These are phyloP conservation scores for Monoplex corrugatus DNA, from an alignment of 2,888 invertebrate genomes.

Conservation along the genomic window DNA sequence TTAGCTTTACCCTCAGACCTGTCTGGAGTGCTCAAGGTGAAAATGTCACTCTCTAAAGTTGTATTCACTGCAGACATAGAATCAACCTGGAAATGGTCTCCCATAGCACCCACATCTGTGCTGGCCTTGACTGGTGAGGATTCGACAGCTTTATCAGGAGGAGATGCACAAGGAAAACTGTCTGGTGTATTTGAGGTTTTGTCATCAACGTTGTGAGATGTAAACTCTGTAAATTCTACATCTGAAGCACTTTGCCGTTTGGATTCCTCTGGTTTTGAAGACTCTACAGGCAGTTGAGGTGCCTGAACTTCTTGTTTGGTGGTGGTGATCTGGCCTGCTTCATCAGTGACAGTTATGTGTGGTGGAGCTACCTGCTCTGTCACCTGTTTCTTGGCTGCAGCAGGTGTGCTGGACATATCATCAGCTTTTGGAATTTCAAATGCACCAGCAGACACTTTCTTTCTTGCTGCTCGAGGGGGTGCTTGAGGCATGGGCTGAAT, in stretches of 20 bases:
- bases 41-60: neutral
- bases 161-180: neutral
- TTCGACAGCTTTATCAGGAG: neutral
- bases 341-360: neutral
- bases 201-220: constrained; percentile 37
- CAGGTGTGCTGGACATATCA: neutral
- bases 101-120: neutral
- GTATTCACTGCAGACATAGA: neutral
- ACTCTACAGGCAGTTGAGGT: neutral
- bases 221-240: constrained; percentile 44
- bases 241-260: neutral
- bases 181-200: neutral
- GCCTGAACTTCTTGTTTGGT: neutral
- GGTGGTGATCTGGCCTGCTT: neutral
- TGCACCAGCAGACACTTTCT: constrained; percentile 27
- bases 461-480: constrained; percentile 12
- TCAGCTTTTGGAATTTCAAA: neutral
- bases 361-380: neutral
- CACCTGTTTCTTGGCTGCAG: neutral
- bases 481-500: neutral
- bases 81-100: neutral
- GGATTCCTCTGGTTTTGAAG: neutral
- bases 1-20: constrained; percentile 9
- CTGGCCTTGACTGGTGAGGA: neutral
- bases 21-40: constrained; percentile 2